These are phyloP conservation scores for Girardia tigrina DNA, from an alignment of 2,888 invertebrate genomes.

Conservation along the genomic window DNA sequence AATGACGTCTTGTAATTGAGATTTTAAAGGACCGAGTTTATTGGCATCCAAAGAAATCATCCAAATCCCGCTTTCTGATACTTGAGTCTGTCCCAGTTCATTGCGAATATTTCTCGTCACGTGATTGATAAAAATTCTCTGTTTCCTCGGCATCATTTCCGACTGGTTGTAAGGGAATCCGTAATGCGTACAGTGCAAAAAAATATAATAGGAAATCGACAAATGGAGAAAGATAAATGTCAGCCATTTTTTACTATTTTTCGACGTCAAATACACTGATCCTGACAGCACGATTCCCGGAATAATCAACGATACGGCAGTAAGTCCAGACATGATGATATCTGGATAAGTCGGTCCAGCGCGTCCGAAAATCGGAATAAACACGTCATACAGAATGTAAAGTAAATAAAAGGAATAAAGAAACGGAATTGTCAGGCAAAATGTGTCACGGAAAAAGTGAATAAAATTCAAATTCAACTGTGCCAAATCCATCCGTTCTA, in stretches of 20 bases:
- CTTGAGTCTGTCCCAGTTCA: background rate
- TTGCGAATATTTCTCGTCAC: constrained; percentile 25
- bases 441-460: background rate
- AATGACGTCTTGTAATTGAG: constrained; percentile 4
- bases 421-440: background rate
- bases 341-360: constrained; percentile 24
- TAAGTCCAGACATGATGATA: background rate
- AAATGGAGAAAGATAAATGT: constrained; percentile 27
- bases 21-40: background rate
- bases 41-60: constrained; percentile 28
- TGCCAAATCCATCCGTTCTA: background rate
- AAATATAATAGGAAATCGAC: constrained; percentile 11
- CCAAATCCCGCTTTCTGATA: constrained; percentile 28
- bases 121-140: constrained; percentile 28
- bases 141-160: constrained; percentile 25
- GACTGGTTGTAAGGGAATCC: constrained; percentile 26
- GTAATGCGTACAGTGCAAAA: constrained; percentile 14
- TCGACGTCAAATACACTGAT: background rate
- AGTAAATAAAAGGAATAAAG: background rate
- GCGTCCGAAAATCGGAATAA: constrained; percentile 24
- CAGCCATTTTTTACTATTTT: background rate
- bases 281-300: background rate
- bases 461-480: background rate
- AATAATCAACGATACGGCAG: background rate
- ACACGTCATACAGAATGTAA: constrained; percentile 13